Evolutionary conservation across 2,113 vertebrate genomes (phyloP), one percentile per base, ranked within the genome.

Genomic region (Thryonomys swinderianus): DNA sequence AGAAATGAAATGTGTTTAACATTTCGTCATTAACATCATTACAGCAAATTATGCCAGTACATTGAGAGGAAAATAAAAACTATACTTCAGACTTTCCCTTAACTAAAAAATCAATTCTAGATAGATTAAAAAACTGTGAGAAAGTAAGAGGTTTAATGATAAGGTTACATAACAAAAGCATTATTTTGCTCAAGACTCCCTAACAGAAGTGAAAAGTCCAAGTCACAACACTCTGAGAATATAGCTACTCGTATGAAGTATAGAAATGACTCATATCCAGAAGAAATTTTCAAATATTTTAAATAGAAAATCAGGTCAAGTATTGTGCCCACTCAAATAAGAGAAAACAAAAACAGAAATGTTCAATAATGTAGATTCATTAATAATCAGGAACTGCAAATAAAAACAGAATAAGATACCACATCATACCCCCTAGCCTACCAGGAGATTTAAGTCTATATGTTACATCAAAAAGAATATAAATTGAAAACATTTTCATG

Each of bases 311-410:
- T 45, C 64, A 18, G n/a, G 16, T 16, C 17, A 83, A 86, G 55
- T 79, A 1, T 69, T 67, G 32, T 80, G 23, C 5, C 10, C 30
- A 9, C 92, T 91, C 40, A 91, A 92, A 87, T 32, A 69, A 94
- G 42, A 89, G 3, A 21, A 94, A 94, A 67, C 11, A 92, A 76
- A 2, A 92, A 69, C 27, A 40, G 91, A 55, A 21, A 48, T n/a
- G 1, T 83, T 32, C 71, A 95, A 80, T 27, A 16, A 62, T 9
- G 53, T 34, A 89, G 8, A 95, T 80, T 90, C 51, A 93, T 34
- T 27, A 90, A 85, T 59, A 82, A 86, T 57, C 27, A 85, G 57
- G 7, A 88, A 90, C 73, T 73, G 3, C 30, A 95, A 88, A 82
- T 53, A 90, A 94, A 95, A 40, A 2, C 76, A 66, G 45, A 89